A percentile compares a stretch with the other conserved stretches of the same genome.
Evolutionary conservation across 2,888 invertebrate species (phyloP).

Genomic region (Parnassius orleans): DNA sequence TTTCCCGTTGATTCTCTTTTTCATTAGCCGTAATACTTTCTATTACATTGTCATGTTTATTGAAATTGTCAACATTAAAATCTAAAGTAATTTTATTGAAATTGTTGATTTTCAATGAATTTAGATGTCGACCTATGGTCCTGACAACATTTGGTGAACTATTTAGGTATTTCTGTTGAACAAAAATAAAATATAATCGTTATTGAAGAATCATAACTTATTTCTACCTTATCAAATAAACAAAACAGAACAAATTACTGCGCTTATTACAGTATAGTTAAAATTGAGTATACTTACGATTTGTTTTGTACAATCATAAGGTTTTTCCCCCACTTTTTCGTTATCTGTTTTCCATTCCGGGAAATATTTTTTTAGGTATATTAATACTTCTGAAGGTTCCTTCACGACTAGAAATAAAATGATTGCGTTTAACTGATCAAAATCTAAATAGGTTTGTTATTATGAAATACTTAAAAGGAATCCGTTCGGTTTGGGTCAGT

Average conservation of each 20-base stretch:
- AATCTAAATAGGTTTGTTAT: too few relatives aligned
- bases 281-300: neutral
- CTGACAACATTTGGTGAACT: constrained; percentile 39
- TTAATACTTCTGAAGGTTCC: constrained; percentile 37
- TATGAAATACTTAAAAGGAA: too few relatives aligned
- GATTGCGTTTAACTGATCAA: too few relatives aligned
- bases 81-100: constrained; percentile 1
- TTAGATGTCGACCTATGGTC: constrained; percentile 47
- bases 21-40: neutral
- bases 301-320: neutral
- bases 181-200: neutral
- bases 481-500: too few relatives aligned
- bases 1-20: neutral
- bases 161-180: constrained; percentile 8
- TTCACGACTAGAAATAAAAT: constrained; percentile 44
- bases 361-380: constrained; percentile 51
- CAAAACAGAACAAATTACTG: too few relatives aligned
- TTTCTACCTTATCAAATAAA: too few relatives aligned
- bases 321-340: neutral
- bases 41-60: neutral
- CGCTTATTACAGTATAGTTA: too few relatives aligned
- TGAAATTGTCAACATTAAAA: neutral
- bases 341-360: constrained; percentile 37
- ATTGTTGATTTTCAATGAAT: constrained; percentile 40
- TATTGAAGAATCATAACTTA: too few relatives aligned